Evolutionary conservation across 1,140 invertebrate genomes (phyloP), one percentile per base, ranked within the genome.

Genomic region (Conopomorpha cramerella): DNA sequence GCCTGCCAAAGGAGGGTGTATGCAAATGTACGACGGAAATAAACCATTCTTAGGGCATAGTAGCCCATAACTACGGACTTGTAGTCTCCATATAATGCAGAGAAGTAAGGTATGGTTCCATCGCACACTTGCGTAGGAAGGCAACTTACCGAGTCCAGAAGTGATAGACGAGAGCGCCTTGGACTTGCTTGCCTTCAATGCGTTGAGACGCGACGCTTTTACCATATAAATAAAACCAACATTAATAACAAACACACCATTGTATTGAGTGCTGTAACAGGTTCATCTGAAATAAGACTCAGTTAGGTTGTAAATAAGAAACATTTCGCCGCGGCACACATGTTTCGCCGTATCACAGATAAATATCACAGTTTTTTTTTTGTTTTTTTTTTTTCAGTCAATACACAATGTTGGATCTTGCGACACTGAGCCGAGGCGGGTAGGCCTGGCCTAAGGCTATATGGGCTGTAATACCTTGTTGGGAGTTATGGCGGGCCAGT

Each of bases 161-260:
- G 72, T 64, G 72, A 79, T 77, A 59, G 73, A 65, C 51, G 73
- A 65, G 54, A 78, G 72, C 48, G 77, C 77, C 71, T 76, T 77
- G 45, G 72, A 74, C 64, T 77, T 74, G 68, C 68, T 68, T 49
- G 72, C 77, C 60, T 74, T 72, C 60, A 68, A 61, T 41, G 62
- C 67, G 71, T 73, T 73, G 64, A 74, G 66, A 49, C 67, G 68
- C 72, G 73, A 71, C 40, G 76, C 76, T 77, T 78, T 78, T 76
- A 72, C 72, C 76, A 79, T 79, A 77, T 71, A 79, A 79, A 79
- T 79, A 77, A 70, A 79, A 79, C 65, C 58, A 72, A 66, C 53
- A 74, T 74, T 74, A 74, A 74, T 74, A 49, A 64, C 58, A 65
- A 30, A 44, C 66, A 70, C 52, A 52, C 64, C 45, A 65, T 4